phyloP scores from a whole-genome alignment of 2,113 vertebrate species.

The Spilogale gracilis region DNA sequence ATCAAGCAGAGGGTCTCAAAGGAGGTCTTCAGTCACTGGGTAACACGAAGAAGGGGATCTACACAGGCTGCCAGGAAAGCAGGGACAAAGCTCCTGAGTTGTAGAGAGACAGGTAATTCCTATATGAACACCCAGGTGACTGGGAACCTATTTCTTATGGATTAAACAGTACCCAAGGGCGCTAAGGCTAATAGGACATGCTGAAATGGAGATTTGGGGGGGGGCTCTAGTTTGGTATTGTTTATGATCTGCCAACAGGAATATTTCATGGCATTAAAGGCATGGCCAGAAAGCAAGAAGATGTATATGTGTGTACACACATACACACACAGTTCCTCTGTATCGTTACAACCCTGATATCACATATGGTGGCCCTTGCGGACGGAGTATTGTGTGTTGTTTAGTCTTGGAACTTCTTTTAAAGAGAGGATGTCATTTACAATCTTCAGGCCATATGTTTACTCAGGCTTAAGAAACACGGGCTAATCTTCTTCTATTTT shows the following conservation, averaged over 20 bases:
- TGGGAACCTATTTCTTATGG: background rate
- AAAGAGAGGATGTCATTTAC: conserved; percentile 82
- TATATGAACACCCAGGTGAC: conserved; percentile 5
- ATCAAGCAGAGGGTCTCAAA: conserved; percentile 65
- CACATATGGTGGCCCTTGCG: conserved; percentile 68
- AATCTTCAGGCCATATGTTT: conserved; percentile 75
- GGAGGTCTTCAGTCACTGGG: background rate
- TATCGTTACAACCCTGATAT: conserved; percentile 73
- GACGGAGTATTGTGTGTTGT: conserved; percentile 76
- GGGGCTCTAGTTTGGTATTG: conserved; percentile 72
- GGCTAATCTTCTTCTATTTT: conserved; percentile 82
- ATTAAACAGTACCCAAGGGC: background rate
- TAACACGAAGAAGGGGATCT: background rate
- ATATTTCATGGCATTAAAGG: conserved; percentile 83
- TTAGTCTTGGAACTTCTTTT: conserved; percentile 81
- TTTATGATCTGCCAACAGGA: conserved; percentile 84
- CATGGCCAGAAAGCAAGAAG: conserved; percentile 77
- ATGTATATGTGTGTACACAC: background rate
- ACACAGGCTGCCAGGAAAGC: background rate
- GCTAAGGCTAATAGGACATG: conserved; percentile 65
- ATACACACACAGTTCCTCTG: background rate
- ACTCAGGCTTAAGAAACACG: conserved; percentile 71
- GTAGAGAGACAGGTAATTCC: background rate
- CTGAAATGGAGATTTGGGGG: background rate
- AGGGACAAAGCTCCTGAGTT: background rate